Percentiles rank a stretch among this genome's conserved stretches.
phyloP scores from a whole-genome alignment of 2,113 vertebrate genomes.

The Zeus faber region DNA sequence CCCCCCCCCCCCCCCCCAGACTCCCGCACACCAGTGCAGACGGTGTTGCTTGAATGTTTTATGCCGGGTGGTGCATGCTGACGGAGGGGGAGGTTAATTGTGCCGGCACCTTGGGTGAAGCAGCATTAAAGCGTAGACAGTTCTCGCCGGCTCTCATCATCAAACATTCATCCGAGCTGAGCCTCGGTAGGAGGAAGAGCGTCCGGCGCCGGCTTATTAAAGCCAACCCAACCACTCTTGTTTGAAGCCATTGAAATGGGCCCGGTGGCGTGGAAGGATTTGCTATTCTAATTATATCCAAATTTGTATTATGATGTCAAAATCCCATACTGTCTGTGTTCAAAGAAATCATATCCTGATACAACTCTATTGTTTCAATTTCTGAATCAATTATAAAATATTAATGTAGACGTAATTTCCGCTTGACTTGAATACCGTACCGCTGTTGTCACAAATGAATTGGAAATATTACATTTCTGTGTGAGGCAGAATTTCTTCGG shows the following conservation, averaged over 20 bases:
- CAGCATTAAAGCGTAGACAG: constrained; percentile 45
- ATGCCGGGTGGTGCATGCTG: constrained; percentile 24
- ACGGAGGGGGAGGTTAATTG: constrained; percentile 54
- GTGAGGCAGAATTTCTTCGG: background rate
- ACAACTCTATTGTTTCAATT: too few species aligned
- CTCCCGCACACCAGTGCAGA: constrained; percentile 2
- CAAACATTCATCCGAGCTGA: constrained; percentile 42
- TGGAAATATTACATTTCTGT: background rate
- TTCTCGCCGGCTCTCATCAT: constrained; percentile 33
- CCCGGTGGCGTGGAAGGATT: too few species aligned
- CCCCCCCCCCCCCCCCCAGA: constrained; percentile 14
- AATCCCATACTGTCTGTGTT: too few species aligned
- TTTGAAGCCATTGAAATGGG: too few species aligned
- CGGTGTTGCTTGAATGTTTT: constrained; percentile 30
- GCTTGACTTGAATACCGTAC: too few species aligned
- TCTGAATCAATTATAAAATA: too few species aligned
- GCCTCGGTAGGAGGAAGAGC: constrained; percentile 19
- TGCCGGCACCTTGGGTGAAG: constrained; percentile 44
- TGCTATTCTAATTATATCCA: too few species aligned
- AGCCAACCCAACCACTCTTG: constrained; percentile 11
- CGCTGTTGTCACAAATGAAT: too few species aligned
- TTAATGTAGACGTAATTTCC: too few species aligned
- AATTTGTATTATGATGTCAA: too few species aligned
- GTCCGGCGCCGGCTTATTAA: constrained; percentile 18
- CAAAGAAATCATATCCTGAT: too few species aligned